A percentile compares a stretch with the other conserved stretches of the same genome.
phyloP scores from a whole-genome alignment of 2,113 vertebrate genomes.

The Hoplias malabaricus region DNA sequence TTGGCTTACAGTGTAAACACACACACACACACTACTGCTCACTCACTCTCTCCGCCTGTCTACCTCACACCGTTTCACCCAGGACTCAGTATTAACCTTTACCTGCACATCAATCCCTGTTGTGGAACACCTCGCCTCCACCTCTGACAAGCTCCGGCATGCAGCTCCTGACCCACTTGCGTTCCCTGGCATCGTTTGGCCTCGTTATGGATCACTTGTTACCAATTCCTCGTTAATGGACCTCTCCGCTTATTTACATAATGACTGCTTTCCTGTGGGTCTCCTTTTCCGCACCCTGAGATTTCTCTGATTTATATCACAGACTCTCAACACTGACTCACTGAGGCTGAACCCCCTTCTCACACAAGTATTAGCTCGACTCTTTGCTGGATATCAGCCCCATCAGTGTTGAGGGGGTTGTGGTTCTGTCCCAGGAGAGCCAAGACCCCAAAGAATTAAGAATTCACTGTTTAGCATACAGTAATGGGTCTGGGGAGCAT shows the following conservation, averaged over 20 bases:
- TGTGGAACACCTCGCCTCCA: background rate
- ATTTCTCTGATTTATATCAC: conserved; percentile 26
- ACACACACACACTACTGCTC: background rate
- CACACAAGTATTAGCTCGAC: background rate
- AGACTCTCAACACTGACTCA: background rate
- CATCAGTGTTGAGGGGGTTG: background rate
- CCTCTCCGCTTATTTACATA: background rate
- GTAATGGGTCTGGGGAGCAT: conserved; percentile 10
- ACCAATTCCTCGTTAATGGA: conserved; percentile 2
- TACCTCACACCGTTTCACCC: conserved; percentile 11
- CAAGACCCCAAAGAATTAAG: conserved; percentile 17
- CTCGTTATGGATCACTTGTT: background rate
- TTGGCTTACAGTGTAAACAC: conserved; percentile 7
- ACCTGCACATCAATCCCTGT: background rate
- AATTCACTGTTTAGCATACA: conserved; percentile 31
- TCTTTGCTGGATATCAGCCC: background rate
- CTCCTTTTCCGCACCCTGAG: background rate
- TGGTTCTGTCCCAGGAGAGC: background rate
- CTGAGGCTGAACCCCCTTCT: background rate
- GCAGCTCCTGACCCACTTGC: conserved; percentile 19
- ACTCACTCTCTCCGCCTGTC: background rate
- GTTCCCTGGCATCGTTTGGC: background rate
- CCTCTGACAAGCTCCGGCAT: conserved; percentile 2
- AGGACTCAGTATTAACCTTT: conserved; percentile 17
- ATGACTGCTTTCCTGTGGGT: background rate